Conservation (phyloP, 2,797 vertebrate genomes). For the Enoplosus armatus region DNA sequence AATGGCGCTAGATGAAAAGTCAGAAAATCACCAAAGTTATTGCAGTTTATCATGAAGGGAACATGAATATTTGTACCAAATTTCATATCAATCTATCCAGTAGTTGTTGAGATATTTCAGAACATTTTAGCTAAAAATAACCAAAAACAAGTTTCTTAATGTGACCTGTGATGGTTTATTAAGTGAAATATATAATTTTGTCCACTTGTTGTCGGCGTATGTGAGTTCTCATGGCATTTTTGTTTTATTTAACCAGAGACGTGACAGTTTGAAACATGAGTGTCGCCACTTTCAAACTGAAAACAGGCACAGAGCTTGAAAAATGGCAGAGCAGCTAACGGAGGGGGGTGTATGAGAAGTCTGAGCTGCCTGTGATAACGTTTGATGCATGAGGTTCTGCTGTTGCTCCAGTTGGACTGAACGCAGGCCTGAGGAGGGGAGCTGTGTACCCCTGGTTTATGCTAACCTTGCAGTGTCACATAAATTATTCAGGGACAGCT, state of each 20-base stretch:
- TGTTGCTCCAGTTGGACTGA: constrained; percentile 8
- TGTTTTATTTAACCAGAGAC: not conserved
- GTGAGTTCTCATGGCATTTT: not conserved
- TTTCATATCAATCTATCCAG: not conserved
- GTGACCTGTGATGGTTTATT: not conserved
- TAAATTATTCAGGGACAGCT: constrained; percentile 70
- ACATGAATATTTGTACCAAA: not conserved
- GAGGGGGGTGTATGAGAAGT: not conserved
- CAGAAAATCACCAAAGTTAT: not conserved
- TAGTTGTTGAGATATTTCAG: not conserved
- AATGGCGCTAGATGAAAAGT: not conserved
- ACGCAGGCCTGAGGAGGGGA: constrained; percentile 19
- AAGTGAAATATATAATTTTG: not conserved
- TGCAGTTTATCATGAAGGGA: too few species aligned
- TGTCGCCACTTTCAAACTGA: not conserved
- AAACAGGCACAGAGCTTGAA: not conserved
- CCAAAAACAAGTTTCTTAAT: not conserved
- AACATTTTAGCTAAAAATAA: not conserved
- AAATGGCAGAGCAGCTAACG: not conserved
- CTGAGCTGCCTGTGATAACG: constrained; percentile 18
- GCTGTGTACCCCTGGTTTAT: constrained; percentile 34
- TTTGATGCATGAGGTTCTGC: constrained; percentile 32
- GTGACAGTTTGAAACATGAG: constrained; percentile 29
- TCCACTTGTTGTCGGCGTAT: not conserved
- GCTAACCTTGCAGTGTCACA: constrained; percentile 68